These are phyloP conservation scores for Ciconia stormi DNA, from an alignment of 2,113 vertebrate genomes.

Conservation along the genomic window DNA sequence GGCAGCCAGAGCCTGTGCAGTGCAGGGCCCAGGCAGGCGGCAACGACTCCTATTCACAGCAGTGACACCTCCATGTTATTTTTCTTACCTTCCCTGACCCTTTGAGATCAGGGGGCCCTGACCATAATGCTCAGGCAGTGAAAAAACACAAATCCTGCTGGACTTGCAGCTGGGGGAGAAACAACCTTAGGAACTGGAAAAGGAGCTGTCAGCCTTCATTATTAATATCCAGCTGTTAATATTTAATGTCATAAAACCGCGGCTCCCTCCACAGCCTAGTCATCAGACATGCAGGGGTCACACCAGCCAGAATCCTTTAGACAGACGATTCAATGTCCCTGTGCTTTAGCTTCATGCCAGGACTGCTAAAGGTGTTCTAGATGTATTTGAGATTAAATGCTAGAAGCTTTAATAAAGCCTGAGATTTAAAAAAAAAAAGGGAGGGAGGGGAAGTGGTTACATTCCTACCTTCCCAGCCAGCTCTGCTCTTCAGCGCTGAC, in stretches of 20 bases:
- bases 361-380: slow-evolving; percentile 60
- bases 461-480: background rate
- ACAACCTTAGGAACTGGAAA: slow-evolving; percentile 78
- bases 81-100: slow-evolving; percentile 83
- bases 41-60: slow-evolving; percentile 67
- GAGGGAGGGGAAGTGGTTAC: background rate
- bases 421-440: background rate
- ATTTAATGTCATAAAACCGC: slow-evolving; percentile 93
- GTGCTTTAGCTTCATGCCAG: slow-evolving; percentile 21
- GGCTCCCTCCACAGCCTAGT: slow-evolving; percentile 73
- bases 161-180: slow-evolving; percentile 72
- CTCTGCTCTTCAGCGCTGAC: background rate
- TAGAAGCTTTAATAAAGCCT: slow-evolving; percentile 56
- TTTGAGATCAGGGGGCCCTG: slow-evolving; percentile 77
- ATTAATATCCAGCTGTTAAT: slow-evolving; percentile 92
- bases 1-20: slow-evolving; percentile 71
- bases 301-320: slow-evolving; percentile 64
- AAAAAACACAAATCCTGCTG: slow-evolving; percentile 64
- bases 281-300: slow-evolving; percentile 77
- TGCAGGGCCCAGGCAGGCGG: slow-evolving; percentile 69
- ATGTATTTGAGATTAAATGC: slow-evolving; percentile 34
- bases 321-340: slow-evolving; percentile 52
- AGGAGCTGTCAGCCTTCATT: slow-evolving; percentile 93
- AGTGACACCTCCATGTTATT: slow-evolving; percentile 80
- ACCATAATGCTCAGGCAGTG: slow-evolving; percentile 59